These are phyloP conservation scores for Drosophila borealis DNA, from an alignment of 2,888 invertebrate genomes.

Conservation along the genomic window DNA sequence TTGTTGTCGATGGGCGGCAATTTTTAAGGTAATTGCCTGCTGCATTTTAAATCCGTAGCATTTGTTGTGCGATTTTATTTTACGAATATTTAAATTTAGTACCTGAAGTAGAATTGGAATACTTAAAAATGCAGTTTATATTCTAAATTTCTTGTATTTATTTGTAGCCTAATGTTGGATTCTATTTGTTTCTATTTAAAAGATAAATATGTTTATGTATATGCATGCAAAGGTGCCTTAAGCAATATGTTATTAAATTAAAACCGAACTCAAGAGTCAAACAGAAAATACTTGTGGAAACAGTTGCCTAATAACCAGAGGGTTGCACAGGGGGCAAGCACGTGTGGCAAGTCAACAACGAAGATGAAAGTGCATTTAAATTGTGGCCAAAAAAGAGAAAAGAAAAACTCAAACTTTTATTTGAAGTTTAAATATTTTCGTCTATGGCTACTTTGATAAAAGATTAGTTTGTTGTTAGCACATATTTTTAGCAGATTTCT, in stretches of 20 bases:
- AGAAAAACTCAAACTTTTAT: slow-evolving; percentile 3
- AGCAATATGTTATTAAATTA: slow-evolving; percentile 12
- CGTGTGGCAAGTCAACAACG: slow-evolving; percentile 33
- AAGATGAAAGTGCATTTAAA: slow-evolving; percentile 63
- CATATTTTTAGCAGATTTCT: slow-evolving; percentile 12
- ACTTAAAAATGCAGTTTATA: neutral
- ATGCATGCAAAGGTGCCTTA: neutral
- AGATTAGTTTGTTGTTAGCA: slow-evolving; percentile 36
- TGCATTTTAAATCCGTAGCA: slow-evolving; percentile 62
- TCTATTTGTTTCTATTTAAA: neutral
- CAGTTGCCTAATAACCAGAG: slow-evolving; percentile 4
- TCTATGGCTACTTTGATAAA: slow-evolving; percentile 30
- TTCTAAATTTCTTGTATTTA: too few species aligned
- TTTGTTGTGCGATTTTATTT: slow-evolving; percentile 19
- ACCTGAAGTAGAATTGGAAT: slow-evolving; percentile 3
- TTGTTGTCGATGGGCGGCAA: slow-evolving; percentile 31
- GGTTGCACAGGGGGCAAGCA: slow-evolving; percentile 8
- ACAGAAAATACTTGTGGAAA: slow-evolving; percentile 21
- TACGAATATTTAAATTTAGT: slow-evolving; percentile 41
- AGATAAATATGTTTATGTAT: neutral
- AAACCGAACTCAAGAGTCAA: slow-evolving; percentile 35
- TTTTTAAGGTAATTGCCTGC: slow-evolving; percentile 62
- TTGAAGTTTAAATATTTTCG: slow-evolving; percentile 20
- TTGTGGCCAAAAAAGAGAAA: slow-evolving; percentile 27
- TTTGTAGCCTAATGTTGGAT: neutral